phyloP scores from a whole-genome alignment of 1,140 invertebrate species.

The Papilio polytes region DNA sequence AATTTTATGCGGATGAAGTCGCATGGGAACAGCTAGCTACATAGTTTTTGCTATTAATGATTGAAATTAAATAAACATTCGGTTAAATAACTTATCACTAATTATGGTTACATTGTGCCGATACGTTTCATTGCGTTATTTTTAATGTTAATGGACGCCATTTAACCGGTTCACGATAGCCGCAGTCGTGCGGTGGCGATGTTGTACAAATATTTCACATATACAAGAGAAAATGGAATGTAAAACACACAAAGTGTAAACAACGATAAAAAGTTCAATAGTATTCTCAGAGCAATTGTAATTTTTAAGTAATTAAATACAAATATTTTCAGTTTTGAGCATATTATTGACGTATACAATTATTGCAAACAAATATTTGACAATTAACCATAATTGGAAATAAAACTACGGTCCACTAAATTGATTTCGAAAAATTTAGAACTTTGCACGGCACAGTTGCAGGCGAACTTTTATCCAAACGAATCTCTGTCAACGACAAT shows the following conservation, averaged over 20 bases:
- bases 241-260: not conserved
- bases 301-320: too few relatives aligned
- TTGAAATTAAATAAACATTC: not conserved
- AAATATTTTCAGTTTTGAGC: too few relatives aligned
- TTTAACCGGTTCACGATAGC: not conserved
- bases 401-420: not conserved
- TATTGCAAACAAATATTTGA: not conserved
- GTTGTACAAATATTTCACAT: constrained; percentile 5
- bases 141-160: constrained; percentile 15
- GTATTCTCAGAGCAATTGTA: too few relatives aligned
- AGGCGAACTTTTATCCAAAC: constrained; percentile 7
- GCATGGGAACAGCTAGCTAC: too few relatives aligned
- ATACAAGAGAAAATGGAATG: not conserved
- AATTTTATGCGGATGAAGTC: too few relatives aligned
- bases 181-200: not conserved
- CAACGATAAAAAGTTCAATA: not conserved
- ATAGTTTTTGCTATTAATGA: not conserved
- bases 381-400: not conserved
- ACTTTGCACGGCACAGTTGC: not conserved
- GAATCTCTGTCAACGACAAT: constrained; percentile 27
- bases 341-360: not conserved
- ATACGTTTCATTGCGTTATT: constrained; percentile 17
- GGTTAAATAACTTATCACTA: constrained; percentile 15
- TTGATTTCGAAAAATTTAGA: constrained; percentile 22
- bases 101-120: constrained; percentile 15